A percentile compares a stretch with the other conserved stretches of the same genome.
Conservation (phyloP, 2,888 invertebrate species). For the Volucella zonaria region DNA sequence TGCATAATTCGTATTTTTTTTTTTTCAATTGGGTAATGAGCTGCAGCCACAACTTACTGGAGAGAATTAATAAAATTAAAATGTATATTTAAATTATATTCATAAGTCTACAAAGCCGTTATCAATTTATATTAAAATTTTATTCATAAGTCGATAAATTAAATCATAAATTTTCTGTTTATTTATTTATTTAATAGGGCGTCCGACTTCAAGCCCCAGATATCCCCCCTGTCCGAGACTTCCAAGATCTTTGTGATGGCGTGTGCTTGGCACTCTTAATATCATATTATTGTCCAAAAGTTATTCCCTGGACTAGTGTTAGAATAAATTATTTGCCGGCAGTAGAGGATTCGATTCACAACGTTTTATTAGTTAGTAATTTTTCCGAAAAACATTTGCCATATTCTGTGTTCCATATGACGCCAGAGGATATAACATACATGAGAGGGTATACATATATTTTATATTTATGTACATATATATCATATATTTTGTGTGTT, state of each 20-base stretch:
- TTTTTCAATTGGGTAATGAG: no score
- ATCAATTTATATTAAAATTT: not conserved
- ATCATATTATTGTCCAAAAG: slow-evolving; percentile 94
- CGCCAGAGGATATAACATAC: slow-evolving; percentile 97
- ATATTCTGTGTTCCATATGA: slow-evolving; percentile 94
- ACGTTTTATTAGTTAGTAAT: slow-evolving; percentile 92
- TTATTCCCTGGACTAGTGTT: slow-evolving; percentile 88
- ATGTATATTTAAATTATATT: not conserved
- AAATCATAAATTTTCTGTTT: slow-evolving; percentile 20
- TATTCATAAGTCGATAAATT: slow-evolving; percentile 1
- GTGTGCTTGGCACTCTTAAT: slow-evolving; percentile 93
- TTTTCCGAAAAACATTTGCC: slow-evolving; percentile 94
- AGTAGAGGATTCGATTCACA: slow-evolving; percentile 91
- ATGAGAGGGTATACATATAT: slow-evolving; percentile 89
- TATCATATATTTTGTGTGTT: slow-evolving; percentile 26
- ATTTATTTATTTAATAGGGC: slow-evolving; percentile 82
- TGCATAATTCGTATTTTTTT: no score
- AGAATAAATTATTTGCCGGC: slow-evolving; percentile 83
- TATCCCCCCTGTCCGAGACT: slow-evolving; percentile 89
- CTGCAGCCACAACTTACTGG: no score
- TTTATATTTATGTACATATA: not conserved
- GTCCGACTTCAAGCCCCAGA: slow-evolving; percentile 84
- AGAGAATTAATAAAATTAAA: no score
- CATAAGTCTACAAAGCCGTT: not conserved
- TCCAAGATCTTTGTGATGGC: slow-evolving; percentile 95